Conservation (phyloP, 2,888 invertebrate species). For the Asteroscopus sphinx region DNA sequence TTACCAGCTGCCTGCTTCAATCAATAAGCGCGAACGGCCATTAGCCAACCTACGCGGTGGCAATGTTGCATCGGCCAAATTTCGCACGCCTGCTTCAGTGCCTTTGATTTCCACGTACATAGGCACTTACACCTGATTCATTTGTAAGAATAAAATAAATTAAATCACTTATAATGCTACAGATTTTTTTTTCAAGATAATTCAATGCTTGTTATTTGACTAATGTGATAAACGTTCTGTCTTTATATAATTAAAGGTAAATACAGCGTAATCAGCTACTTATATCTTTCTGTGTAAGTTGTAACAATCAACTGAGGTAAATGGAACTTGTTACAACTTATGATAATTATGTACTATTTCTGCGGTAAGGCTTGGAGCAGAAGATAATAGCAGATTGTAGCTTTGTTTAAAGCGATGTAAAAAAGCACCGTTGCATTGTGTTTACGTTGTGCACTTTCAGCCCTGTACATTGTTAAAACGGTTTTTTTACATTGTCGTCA, state of each 20-base stretch:
- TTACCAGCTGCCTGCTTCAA: constrained; percentile 79
- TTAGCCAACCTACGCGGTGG: constrained; percentile 69
- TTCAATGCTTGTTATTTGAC: constrained; percentile 8
- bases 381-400: constrained; percentile 20
- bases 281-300: constrained; percentile 29
- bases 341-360: constrained; percentile 46
- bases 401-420: neutral
- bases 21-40: constrained; percentile 76
- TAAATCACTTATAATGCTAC: neutral
- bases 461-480: no score
- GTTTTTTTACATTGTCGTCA: no score
- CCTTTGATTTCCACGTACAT: constrained; percentile 50
- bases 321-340: constrained; percentile 46
- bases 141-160: constrained; percentile 17
- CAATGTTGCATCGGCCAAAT: constrained; percentile 61
- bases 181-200: constrained; percentile 1
- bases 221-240: constrained; percentile 27
- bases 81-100: constrained; percentile 63
- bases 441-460: no score
- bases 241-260: constrained; percentile 32
- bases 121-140: constrained; percentile 11
- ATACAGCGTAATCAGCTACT: constrained; percentile 15
- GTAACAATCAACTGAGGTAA: constrained; percentile 43
- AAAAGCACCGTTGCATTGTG: neutral
- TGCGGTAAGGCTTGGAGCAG: constrained; percentile 27